Base-by-base conservation (phyloP, 2,797 vertebrate species). In the Leptatherina wallacei region DNA sequence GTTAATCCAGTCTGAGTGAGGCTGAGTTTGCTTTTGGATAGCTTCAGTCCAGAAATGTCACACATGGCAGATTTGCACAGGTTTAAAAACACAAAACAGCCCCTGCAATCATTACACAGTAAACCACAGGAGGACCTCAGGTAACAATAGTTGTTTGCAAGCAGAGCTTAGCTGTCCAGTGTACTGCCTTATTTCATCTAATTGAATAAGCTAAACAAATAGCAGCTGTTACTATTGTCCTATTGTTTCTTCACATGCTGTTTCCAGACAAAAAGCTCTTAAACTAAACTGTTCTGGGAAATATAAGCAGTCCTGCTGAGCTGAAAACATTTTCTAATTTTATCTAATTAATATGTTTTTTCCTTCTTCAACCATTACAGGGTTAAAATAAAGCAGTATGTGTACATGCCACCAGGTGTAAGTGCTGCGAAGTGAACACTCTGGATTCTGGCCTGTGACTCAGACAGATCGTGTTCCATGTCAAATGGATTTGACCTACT, bases 401-500 rank as follows among this genome's bases (percentile, higher is more conserved):
- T 3, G 63, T 38, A 58, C 24, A 64, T 7, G 24, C 12, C 65
- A 22, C 10, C 44, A 38, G 20, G 38, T 2, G 0, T 29, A 38
- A 33, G 61, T 56, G 65, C 8, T 22, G 42, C 35, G 32, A 6
- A 30, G 24, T 59, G 56, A 32, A 32, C 30, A 32, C 30, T 6
- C 56, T 54, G 36, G 52, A 75, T 56, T 42, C 65, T 61, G 71
- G 73, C 51, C 68, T 62, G 69, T 1, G 6, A 66, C 75, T 85
- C 82, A 61, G 69, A 78, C 14, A 1, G 32, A 80, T 81, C 58
- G 72, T 85, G 75, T 77, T 85, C 22, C 58, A 59, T 73, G 61
- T 87, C 70, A 87, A 77, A 74, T 70, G 65, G 60, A 75, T 86
- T 85, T 87, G 82, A 86, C 85, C 67, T 61, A 7, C 6, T 2